Base-by-base conservation (phyloP, 2,888 invertebrate species). In the Dascillus cervinus region DNA sequence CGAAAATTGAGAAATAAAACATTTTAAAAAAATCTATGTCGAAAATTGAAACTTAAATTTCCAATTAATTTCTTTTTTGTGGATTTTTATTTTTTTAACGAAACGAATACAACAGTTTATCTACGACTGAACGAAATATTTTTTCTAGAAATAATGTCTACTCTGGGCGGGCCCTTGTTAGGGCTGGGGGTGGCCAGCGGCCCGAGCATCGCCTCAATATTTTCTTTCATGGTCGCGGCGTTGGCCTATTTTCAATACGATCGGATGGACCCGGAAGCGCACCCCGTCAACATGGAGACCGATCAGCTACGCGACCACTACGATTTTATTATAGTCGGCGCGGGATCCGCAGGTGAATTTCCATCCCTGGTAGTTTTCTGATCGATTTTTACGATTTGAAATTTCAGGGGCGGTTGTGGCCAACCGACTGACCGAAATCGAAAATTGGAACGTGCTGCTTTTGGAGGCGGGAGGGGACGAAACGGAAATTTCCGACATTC, bases 401-500 rank as follows among this genome's bases (percentile, higher is more conserved):
- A 14, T 37, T 40, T 23, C 12, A 82, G 86, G 86, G 9, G 81
- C 89, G 0, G 90, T 89, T 4, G 72, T 90, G 8, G 89, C 90
- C 0, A 90, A 83, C 61, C 74, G 90, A 23, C 63, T 89, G 12
- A 80, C 82, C 15, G 88, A 88, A 61, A 69, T 87, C 11, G 78
- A 77, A 39, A 70, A 81, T 42, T 88, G 86, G 85, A 84, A 79
- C 41, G 77, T 89, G 0, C 66, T 91, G 2, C 64, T 91, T 1
- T 54, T 91, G 43, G 90, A 91, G 65, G 90, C 89, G 1, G 90
- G 90, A 1, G 87, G 86, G 1, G 88, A 90, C 63, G 90, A 91
- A 65, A 89, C 88, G 0, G 90, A 90, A 63, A 81, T 90, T 52
- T 87, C 88, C 0, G 90, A 91, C 53, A 88, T 90, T 1, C 90